A percentile compares a stretch with the other conserved stretches of the same genome.
Evolutionary conservation across 1,140 invertebrate genomes (phyloP).

Genomic region (Mercenaria mercenaria): DNA sequence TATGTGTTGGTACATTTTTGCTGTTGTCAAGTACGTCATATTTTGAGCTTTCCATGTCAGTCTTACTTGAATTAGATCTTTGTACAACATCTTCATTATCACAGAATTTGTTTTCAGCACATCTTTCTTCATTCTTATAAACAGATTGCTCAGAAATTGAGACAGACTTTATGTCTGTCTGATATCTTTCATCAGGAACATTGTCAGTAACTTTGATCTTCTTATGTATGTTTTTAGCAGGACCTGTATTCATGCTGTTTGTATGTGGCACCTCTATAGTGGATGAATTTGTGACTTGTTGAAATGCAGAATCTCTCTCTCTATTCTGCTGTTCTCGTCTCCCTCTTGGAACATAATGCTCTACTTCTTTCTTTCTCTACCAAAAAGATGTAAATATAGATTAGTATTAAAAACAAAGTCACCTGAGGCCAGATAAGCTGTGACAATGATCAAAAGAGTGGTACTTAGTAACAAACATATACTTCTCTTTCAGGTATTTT

Average conservation of each 20-base stretch:
- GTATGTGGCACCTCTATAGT: background rate
- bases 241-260: background rate
- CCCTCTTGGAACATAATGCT: constrained; percentile 66
- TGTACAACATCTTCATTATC: too few species aligned
- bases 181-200: background rate
- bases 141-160: background rate
- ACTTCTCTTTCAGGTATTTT: too few species aligned
- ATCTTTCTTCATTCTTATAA: background rate
- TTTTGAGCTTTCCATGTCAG: background rate
- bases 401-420: too few species aligned
- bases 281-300: background rate
- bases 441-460: too few species aligned
- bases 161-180: background rate
- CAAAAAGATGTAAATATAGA: too few species aligned
- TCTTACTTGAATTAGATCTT: too few species aligned
- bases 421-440: too few species aligned
- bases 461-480: too few species aligned
- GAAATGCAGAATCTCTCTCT: background rate
- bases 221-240: background rate
- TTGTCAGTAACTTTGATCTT: background rate
- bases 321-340: background rate
- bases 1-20: background rate
- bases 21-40: background rate
- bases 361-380: constrained; percentile 45
- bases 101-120: too few species aligned